These are phyloP conservation scores for Knipowitschia caucasica DNA, from an alignment of 2,797 vertebrate species.

Conservation along the genomic window DNA sequence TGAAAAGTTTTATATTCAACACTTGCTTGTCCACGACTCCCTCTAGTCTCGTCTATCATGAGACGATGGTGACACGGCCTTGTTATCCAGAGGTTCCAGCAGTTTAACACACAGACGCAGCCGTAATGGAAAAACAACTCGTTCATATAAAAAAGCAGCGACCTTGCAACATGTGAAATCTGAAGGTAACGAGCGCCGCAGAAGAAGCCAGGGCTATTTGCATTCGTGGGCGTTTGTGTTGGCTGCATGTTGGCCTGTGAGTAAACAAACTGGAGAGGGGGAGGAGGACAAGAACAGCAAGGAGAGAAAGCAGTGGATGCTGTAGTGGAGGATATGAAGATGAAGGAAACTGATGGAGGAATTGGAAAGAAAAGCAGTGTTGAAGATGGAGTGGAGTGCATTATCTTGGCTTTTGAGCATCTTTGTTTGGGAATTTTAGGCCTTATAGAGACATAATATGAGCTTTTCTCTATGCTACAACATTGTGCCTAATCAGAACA, in stretches of 20 bases:
- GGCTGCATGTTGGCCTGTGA: constrained; percentile 15
- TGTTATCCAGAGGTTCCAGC: neutral
- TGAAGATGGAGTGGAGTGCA: too few species aligned
- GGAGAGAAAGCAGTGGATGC: neutral
- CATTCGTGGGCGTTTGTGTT: constrained; percentile 29
- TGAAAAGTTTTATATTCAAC: too few species aligned
- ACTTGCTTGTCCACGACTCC: too few species aligned
- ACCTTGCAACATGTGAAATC: neutral
- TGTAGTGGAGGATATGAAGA: neutral
- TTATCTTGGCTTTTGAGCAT: too few species aligned
- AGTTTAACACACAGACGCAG: neutral
- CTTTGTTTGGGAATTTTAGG: too few species aligned
- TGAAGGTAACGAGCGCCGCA: neutral
- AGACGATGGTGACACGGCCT: neutral
- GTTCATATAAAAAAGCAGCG: neutral
- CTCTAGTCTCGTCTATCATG: too few species aligned
- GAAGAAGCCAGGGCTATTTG: neutral
- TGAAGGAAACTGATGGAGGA: neutral
- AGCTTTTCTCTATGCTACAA: too few species aligned
- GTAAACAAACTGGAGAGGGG: constrained; percentile 37
- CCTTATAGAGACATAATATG: too few species aligned
- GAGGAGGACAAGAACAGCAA: constrained; percentile 25
- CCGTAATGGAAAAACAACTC: neutral
- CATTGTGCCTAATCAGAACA: too few species aligned
- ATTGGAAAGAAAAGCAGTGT: too few species aligned